Base-by-base conservation (phyloP, 2,113 vertebrate species). In the Colinus virginianus region DNA sequence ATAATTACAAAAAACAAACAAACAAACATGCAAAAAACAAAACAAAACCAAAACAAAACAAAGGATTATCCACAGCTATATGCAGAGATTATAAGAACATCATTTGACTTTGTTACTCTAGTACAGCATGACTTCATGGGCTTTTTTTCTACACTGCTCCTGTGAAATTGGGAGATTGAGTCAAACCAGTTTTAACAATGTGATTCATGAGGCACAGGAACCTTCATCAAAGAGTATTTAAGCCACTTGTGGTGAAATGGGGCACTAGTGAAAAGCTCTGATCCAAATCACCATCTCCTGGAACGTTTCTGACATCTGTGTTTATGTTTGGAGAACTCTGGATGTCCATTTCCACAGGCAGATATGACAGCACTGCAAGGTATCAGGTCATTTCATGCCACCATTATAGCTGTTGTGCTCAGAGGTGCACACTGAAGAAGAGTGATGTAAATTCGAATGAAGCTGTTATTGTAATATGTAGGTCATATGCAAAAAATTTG, bases 401-500 rank as follows among this genome's bases (percentile, higher is more conserved):
- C n/a, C 46, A 18, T 32, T 68, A 40, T 43, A 56, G 23, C 30
- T n/a, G 38, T 42, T 72, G 38, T 66, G 1, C 21, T 51, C 38
- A 75, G 91, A 84, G 64, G 63, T 80, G 46, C 82, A 78, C 62
- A 78, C 72, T 4, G 11, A 63, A 90, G 63, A 66, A 58, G 40
- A 36, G 55, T 23, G 25, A 49, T 43, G 46, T 45, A 72, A 38
- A 64, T 69, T 55, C 79, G 48, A 91, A 59, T 0, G 0, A 94
- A 88, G 84, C 83, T 87, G 71, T 45, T 79, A 13, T 30, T 63
- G 53, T 63, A 67, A 74, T 67, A 46, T 20, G 38, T 18, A 88
- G 38, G 56, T 81, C 95, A 21, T 78, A 88, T 92, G 66, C 59
- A 92, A 84, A 48, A 92, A 86, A 74, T 40, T 56, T 88, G n/a